Base-by-base conservation (phyloP, 2,797 vertebrate genomes). In the Pseudomugil gertrudae region DNA sequence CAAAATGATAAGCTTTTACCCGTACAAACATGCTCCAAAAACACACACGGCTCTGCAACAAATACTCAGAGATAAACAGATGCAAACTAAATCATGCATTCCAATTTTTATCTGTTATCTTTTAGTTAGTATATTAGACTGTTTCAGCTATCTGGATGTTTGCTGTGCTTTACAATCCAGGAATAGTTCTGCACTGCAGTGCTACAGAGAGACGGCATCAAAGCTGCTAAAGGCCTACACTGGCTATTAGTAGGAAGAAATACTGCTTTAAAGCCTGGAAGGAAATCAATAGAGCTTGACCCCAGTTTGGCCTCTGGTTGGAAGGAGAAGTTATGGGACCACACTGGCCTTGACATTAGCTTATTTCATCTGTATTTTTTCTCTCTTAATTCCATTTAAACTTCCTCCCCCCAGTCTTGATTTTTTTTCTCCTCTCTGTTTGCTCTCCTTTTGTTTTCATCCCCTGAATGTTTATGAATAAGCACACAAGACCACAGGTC, bases 201-300 rank as follows among this genome's bases (percentile, higher is more conserved):
- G 45, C 80, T 75, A 61, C 65, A 74, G 57, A 73, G 65, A 67
- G 71, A 76, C 60, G 60, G 60, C 74, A 81, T 66, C 67, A 61
- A 57, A 43, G 54, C 62, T 74, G 72, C 65, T 72, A 68, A 80
- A 84, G 74, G 53, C 72, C 58, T 75, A 62, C 63, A 51, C 66
- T 80, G 52, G 81, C 82, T 83, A 84, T 85, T 86, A 90, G 83
- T 70, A 69, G 84, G 86, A 74, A 91, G 88, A 92, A 90, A 92
- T 90, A 92, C 85, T 74, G 87, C 89, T 80, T 89, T 86, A 85
- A 86, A 81, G 81, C 84, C 78, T 67, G 71, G 79, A 69, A 88
- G 81, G 74, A 90, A 90, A 92, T 92, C 91, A 90, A 94, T 94
- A 92, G 76, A 90, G 85, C 75, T 88, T 90, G 89, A 93, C 90